Conservation (phyloP, 2,113 vertebrate genomes). For the Formicarius rufipectus region DNA sequence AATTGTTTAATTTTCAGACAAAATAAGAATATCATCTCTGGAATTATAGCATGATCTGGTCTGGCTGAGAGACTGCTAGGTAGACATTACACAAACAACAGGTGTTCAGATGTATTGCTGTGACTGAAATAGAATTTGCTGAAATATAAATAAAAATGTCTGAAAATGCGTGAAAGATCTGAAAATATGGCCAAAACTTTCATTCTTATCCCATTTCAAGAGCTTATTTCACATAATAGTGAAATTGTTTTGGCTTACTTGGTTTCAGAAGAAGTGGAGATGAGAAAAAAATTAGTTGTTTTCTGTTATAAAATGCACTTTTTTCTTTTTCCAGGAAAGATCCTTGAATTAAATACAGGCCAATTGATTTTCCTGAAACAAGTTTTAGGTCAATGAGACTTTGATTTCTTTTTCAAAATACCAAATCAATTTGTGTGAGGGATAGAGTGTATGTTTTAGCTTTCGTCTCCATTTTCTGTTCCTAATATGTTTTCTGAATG, state of each 20-base stretch:
- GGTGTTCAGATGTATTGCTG: neutral
- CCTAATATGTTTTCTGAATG: neutral
- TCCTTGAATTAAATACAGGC: neutral
- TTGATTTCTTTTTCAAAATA: constrained; percentile 23
- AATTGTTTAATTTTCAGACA: neutral
- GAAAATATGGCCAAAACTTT: neutral
- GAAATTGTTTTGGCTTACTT: neutral
- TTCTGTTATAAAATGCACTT: neutral
- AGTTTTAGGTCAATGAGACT: neutral
- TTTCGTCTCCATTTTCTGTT: neutral
- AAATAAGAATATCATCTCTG: neutral
- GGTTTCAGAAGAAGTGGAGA: neutral
- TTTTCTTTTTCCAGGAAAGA: neutral
- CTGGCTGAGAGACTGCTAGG: neutral
- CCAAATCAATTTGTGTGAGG: neutral
- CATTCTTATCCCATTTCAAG: neutral
- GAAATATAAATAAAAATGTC: neutral
- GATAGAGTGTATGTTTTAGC: neutral
- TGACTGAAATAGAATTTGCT: neutral
- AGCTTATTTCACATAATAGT: neutral
- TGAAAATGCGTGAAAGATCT: neutral
- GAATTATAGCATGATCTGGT: neutral
- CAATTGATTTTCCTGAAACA: neutral
- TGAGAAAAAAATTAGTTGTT: neutral
- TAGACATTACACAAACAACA: neutral